Base-by-base conservation (phyloP, 1,140 invertebrate species). In the Platyscapa corneri region DNA sequence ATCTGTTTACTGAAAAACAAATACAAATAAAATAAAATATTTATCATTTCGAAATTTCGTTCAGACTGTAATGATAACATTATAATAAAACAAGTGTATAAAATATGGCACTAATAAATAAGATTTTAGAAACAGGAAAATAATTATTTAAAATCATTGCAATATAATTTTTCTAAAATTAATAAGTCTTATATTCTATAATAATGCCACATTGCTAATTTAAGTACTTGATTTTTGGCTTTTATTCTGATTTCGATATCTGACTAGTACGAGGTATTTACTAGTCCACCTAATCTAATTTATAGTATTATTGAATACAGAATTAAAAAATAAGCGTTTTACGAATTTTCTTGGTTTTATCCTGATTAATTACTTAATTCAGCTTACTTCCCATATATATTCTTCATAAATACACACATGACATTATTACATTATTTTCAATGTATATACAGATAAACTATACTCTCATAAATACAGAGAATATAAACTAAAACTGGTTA, bases 191-290 rank as follows among this genome's bases (percentile, higher is more conserved):
- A 56, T 53, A 53, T 6, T 82, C 34, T 49, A 32, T 20, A 34
- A 39, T 32, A 27, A 42, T 39, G 53, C 5, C 32, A 60, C 49
- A 75, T 39, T 32, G 30, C 42, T 70, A 78, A 84, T 79, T 84
- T 84, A 84, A 84, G 76, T 79, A 84, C 76, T 56, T 70, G 16
- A 64, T 67, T 79, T 80, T 72, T 79, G 76, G 83, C 65, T 79
- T 32, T 72, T 10, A 42, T 46, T 75, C 30, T 79, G 65, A 84
- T 72, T 42, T 27, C n/a, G 49, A 46, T 74, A 39, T 74, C 10
- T 74, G 83, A 84, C 83, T 84, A 72, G 65, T 46, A 39, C 12
- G 49, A 23, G 42, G 39, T 53, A 37, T 77, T 53, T 78, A 78
- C 56, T 56, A 84, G 60, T 37, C 60, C 20, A 67, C 23, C 67